Conservation (phyloP, 1,140 invertebrate genomes). For the Drosophila sp. region DNA sequence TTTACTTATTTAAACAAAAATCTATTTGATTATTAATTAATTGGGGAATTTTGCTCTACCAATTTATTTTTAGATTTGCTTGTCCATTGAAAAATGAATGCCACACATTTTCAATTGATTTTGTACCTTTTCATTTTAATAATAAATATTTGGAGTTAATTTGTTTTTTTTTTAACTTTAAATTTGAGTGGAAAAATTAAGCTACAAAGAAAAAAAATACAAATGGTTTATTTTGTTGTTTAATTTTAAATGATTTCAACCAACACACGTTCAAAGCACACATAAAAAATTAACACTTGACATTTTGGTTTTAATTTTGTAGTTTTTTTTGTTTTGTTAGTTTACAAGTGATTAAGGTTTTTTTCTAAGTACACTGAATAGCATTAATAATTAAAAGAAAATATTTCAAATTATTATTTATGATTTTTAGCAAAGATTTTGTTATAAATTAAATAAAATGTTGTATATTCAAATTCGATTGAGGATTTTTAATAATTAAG, state of each 20-base stretch:
- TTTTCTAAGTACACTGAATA: slow-evolving; percentile 62
- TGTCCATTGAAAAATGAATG: slow-evolving; percentile 53
- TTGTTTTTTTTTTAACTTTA: background rate
- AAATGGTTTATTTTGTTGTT: background rate
- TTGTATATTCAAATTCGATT: slow-evolving; percentile 24
- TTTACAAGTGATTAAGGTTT: slow-evolving; percentile 44
- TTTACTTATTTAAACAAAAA: slow-evolving; percentile 17
- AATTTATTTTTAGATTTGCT: slow-evolving; percentile 21
- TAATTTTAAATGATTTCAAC: slow-evolving; percentile 18
- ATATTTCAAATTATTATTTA: slow-evolving; percentile 17
- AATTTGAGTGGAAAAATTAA: background rate
- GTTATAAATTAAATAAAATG: slow-evolving; percentile 18
- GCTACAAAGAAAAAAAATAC: slow-evolving; percentile 6
- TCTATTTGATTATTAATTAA: slow-evolving; percentile 14
- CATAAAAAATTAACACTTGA: slow-evolving; percentile 42
- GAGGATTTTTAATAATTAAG: slow-evolving; percentile 23
- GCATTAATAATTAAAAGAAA: slow-evolving; percentile 47
- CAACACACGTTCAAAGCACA: slow-evolving; percentile 59
- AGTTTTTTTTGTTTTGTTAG: slow-evolving; percentile 44
- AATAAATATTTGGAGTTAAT: slow-evolving; percentile 5
- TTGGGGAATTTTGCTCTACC: slow-evolving; percentile 19
- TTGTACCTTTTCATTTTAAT: slow-evolving; percentile 21
- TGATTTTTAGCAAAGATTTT: slow-evolving; percentile 1
- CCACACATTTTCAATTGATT: slow-evolving; percentile 62
- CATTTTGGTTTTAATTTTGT: slow-evolving; percentile 37